Percentiles rank a stretch among this genome's conserved stretches.
Evolutionary conservation across 2,113 vertebrate genomes (phyloP).

Genomic region (Channa maculata): DNA sequence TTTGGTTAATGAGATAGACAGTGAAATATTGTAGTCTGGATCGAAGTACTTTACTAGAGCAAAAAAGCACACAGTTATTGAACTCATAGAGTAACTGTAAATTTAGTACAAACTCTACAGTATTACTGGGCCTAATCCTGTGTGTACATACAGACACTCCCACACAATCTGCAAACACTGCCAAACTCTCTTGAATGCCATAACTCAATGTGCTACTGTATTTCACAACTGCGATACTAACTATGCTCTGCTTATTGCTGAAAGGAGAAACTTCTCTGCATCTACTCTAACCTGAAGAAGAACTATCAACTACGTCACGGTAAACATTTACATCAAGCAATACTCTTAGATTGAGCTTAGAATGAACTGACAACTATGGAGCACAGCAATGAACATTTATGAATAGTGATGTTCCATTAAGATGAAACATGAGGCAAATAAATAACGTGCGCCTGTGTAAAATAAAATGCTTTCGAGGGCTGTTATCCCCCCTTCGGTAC

Average conservation of each 20-base stretch:
- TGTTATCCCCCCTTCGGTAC: too few species aligned
- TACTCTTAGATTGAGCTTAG: neutral
- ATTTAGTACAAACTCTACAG: too few species aligned
- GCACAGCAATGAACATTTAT: conserved; percentile 12
- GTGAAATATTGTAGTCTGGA: too few species aligned
- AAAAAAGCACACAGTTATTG: too few species aligned
- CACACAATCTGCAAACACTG: too few species aligned
- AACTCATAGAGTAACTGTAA: too few species aligned
- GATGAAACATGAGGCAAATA: neutral
- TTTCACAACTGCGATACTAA: conserved; percentile 42
- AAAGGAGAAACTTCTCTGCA: conserved; percentile 7
- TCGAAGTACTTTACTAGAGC: too few species aligned
- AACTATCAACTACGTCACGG: conserved; percentile 2
- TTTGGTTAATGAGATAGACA: too few species aligned
- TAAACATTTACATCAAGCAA: conserved; percentile 2
- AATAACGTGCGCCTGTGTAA: conserved; percentile 21
- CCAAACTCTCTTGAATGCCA: neutral
- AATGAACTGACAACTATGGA: neutral
- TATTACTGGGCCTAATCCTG: too few species aligned
- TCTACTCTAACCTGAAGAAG: conserved; percentile 11
- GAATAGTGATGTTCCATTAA: neutral
- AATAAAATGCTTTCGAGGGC: neutral
- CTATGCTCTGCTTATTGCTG: conserved; percentile 3
- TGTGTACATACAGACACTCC: too few species aligned
- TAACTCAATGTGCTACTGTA: conserved; percentile 22